Conservation (phyloP, 2,797 vertebrate species). For the Coreius guichenoti region DNA sequence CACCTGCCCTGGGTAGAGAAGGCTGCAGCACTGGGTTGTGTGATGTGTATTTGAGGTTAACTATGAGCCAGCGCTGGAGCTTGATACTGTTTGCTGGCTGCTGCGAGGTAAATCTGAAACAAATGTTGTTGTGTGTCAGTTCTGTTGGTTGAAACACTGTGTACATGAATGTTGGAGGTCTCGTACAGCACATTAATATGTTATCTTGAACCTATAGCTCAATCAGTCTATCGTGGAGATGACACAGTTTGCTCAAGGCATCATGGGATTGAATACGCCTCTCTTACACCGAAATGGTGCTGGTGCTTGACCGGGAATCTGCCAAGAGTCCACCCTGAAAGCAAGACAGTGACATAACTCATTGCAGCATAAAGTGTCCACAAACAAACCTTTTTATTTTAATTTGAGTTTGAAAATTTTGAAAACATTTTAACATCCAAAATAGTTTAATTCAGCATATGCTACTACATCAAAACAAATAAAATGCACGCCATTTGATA, state of each 20-base stretch:
- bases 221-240: background rate
- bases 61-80: constrained; percentile 39
- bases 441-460: background rate
- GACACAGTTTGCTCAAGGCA: constrained; percentile 15
- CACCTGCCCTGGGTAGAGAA: constrained; percentile 29
- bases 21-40: background rate
- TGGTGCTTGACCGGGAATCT: background rate
- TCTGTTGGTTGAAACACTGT: constrained; percentile 25
- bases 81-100: constrained; percentile 21
- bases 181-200: constrained; percentile 19
- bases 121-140: constrained; percentile 24
- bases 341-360: background rate
- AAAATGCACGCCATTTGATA: background rate
- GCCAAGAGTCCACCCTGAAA: background rate
- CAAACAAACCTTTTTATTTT: too few relatives aligned
- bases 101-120: constrained; percentile 40
- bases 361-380: background rate
- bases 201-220: constrained; percentile 28
- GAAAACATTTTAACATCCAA: background rate
- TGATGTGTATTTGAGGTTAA: constrained; percentile 57
- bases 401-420: background rate
- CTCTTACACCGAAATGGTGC: background rate
- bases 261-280: constrained; percentile 6
- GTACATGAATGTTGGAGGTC: constrained; percentile 5
- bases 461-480: background rate